These are phyloP conservation scores for Metacarcinus magister DNA, from an alignment of 2,888 invertebrate species.

Conservation along the genomic window DNA sequence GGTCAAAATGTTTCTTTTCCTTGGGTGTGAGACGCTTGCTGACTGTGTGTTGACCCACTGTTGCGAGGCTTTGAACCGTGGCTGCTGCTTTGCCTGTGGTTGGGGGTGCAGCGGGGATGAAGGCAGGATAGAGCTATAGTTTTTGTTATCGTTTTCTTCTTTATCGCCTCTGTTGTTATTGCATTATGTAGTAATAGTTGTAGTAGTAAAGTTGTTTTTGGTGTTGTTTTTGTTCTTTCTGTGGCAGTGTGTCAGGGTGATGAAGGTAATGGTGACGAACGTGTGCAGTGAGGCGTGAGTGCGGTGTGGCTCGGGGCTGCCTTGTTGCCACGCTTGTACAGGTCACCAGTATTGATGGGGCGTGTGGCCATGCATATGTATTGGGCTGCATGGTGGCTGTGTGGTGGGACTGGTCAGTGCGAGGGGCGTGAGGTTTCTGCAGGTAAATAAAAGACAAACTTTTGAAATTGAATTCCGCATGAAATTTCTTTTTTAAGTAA, in stretches of 20 bases:
- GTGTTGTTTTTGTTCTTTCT: background rate
- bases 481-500: background rate
- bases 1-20: background rate
- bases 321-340: background rate
- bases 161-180: no score
- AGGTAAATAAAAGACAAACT: background rate
- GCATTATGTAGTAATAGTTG: no score
- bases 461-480: background rate
- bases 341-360: background rate
- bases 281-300: background rate
- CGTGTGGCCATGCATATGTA: conserved; percentile 27
- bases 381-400: background rate
- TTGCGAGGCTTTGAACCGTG: background rate
- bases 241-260: no score
- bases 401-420: background rate
- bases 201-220: background rate
- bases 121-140: background rate
- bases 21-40: background rate
- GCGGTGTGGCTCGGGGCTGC: background rate
- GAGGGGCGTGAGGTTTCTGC: background rate
- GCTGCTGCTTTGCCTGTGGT: background rate
- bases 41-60: background rate
- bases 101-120: background rate
- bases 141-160: background rate
- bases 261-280: background rate